Evolutionary conservation across 2,113 vertebrate genomes (phyloP), one percentile per base, ranked within the genome.

Genomic region (Dissostichus mawsoni): DNA sequence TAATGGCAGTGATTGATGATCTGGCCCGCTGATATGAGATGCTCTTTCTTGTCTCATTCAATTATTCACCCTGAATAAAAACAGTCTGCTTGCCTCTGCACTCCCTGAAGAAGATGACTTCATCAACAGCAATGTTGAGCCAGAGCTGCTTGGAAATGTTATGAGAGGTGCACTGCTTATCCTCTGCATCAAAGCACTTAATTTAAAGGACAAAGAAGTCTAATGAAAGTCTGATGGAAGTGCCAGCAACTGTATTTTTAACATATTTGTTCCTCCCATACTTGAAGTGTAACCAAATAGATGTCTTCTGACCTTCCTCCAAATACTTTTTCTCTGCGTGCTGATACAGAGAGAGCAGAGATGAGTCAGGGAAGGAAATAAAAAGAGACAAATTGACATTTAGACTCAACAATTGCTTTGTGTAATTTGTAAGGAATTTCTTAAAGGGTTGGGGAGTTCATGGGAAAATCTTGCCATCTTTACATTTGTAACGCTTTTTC

Each of bases 1-100:
- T 87, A 83, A 87, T 87, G 82, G 72, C 86, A 80, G 81, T 89
- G 90, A 93, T 87, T 82, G 92, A 93, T 89, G 92, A 93, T 90
- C 81, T 50, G 69, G 86, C 64, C 82, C 33, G 81, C 91, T 89
- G 91, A 93, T 90, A 88, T 85, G 83, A 87, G 92, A 90, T 56
- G 69, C 79, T 81, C 82, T 76, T 76, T 64, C 85, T 81, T 79
- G 83, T 91, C 90, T 84, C 69, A 68, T 91, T 90, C 88, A 87
- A 88, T 91, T 84, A 88, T 89, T 92, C 87, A 87, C 59, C 57
- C 67, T 5, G 70, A 83, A 85, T 87, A 83, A 88, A 89, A 79
- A 82, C 53, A 72, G 82, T 58, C 74, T 69, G 74, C 13, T 12
- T 68, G 82, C 78, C 80, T 63, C 57, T 23, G 69, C 66, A 16